A percentile compares a stretch with the other conserved stretches of the same genome.
phyloP scores from a whole-genome alignment of 2,888 invertebrate genomes.

The Tanytarsus gracilentus region DNA sequence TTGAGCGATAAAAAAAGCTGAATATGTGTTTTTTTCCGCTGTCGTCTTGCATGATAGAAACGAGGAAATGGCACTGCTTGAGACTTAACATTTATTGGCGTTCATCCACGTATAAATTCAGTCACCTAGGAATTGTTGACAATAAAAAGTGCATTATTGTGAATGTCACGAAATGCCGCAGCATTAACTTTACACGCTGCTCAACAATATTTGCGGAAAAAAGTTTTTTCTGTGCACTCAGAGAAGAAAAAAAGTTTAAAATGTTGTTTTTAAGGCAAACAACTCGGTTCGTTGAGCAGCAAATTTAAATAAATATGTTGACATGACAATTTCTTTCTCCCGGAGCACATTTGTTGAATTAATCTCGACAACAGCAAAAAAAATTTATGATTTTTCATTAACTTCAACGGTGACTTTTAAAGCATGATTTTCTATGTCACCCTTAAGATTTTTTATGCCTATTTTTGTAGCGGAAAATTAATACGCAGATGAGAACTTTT shows the following conservation, averaged over 20 bases:
- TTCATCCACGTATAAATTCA: not conserved
- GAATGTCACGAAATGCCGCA: constrained; percentile 21
- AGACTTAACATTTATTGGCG: not conserved
- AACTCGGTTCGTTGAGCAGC: not conserved
- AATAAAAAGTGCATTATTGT: constrained; percentile 25
- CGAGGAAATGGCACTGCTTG: not conserved
- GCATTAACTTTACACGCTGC: constrained; percentile 15
- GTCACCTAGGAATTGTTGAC: constrained; percentile 10
- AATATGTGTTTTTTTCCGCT: too few relatives aligned
- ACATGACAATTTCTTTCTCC: too few relatives aligned
- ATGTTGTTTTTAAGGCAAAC: not conserved
- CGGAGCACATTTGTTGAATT: too few relatives aligned
- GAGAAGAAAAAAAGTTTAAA: not conserved
- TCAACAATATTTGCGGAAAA: not conserved
- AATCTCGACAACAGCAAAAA: too few relatives aligned
- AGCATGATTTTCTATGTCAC: too few relatives aligned
- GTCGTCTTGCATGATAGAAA: too few relatives aligned
- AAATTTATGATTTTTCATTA: too few relatives aligned
- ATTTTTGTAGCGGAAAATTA: too few relatives aligned
- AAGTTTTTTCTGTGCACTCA: not conserved
- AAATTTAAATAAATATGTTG: not conserved
- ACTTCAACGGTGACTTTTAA: too few relatives aligned
- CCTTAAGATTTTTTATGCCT: too few relatives aligned
- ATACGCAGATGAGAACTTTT: too few relatives aligned
- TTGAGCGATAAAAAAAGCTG: constrained; percentile 10